Evolutionary conservation across 2,888 invertebrate species (phyloP).

Genomic region (Sipha maydis): DNA sequence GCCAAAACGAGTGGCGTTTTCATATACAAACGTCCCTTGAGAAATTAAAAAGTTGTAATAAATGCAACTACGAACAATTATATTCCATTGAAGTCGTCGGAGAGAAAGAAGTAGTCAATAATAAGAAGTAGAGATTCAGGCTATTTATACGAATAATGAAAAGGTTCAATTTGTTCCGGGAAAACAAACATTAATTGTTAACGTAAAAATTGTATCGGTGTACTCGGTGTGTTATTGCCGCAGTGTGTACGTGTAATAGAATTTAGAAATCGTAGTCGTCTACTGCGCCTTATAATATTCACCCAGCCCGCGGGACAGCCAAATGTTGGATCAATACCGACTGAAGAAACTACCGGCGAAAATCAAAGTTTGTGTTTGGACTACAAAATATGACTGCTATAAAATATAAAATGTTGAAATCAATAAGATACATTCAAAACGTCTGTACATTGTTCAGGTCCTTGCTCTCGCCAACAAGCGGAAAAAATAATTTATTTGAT

Average conservation of each 20-base stretch:
- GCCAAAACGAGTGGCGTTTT: background rate
- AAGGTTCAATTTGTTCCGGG: background rate
- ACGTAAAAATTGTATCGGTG: background rate
- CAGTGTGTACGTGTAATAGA: background rate
- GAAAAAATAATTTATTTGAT: background rate
- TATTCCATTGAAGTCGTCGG: background rate
- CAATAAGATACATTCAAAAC: background rate
- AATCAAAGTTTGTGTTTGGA: slow-evolving; percentile 54
- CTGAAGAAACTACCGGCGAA: slow-evolving; percentile 42
- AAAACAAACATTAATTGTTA: background rate
- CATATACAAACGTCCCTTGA: background rate
- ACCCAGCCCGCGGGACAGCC: slow-evolving; percentile 33
- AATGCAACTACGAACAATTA: background rate
- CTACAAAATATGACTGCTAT: slow-evolving; percentile 27
- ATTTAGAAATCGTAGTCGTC: slow-evolving; percentile 40
- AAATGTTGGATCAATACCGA: slow-evolving; percentile 57
- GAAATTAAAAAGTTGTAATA: background rate
- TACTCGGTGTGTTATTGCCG: background rate
- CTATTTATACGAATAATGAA: background rate
- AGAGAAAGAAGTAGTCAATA: background rate
- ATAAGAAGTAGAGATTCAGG: background rate
- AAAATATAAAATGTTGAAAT: slow-evolving; percentile 36
- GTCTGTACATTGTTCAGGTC: background rate
- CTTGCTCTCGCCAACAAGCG: background rate
- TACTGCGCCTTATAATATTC: slow-evolving; percentile 39